phyloP scores from a whole-genome alignment of 35 echinoderm and acorn worm genomes.

The Ophioderma brevispina region DNA sequence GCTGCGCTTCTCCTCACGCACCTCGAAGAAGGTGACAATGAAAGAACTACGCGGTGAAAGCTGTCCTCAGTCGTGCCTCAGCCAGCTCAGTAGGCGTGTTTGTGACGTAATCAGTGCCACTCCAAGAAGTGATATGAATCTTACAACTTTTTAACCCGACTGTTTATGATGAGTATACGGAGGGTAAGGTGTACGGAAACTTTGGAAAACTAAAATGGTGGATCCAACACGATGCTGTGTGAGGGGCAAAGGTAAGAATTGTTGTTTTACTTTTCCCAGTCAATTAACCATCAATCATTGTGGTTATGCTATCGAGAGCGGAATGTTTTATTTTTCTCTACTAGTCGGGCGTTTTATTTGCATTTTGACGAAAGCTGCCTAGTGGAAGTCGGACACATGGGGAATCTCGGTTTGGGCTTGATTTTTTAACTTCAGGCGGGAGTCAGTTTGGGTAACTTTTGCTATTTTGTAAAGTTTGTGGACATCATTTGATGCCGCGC shows the following conservation, averaged over 20 bases:
- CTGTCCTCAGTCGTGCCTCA: constrained; percentile 66
- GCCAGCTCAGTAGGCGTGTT: constrained; percentile 61
- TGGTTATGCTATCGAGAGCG: too few species aligned
- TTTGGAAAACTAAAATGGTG: constrained; percentile 56
- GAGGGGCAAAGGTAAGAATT: constrained; percentile 78
- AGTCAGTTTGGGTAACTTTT: too few species aligned
- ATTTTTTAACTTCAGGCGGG: too few species aligned
- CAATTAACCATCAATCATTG: too few species aligned
- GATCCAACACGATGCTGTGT: constrained; percentile 61
- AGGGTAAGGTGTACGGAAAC: constrained; percentile 63
- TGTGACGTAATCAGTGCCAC: constrained; percentile 69
- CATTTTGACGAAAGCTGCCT: too few species aligned
- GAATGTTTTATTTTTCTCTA: too few species aligned
- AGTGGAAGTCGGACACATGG: too few species aligned
- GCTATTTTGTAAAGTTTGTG: too few species aligned
- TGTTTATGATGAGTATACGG: constrained; percentile 22
- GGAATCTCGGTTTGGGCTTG: too few species aligned
- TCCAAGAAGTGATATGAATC: constrained; percentile 51
- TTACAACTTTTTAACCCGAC: constrained; percentile 75
- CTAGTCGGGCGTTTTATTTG: too few species aligned
- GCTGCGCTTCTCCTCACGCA: constrained; percentile 51
- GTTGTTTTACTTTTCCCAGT: neutral
- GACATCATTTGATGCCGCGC: too few species aligned
- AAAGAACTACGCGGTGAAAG: constrained; percentile 81
- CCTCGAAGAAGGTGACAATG: constrained; percentile 72